Evolutionary conservation across 1,140 invertebrate genomes (phyloP).

Genomic region (Parapsyche elsis): DNA sequence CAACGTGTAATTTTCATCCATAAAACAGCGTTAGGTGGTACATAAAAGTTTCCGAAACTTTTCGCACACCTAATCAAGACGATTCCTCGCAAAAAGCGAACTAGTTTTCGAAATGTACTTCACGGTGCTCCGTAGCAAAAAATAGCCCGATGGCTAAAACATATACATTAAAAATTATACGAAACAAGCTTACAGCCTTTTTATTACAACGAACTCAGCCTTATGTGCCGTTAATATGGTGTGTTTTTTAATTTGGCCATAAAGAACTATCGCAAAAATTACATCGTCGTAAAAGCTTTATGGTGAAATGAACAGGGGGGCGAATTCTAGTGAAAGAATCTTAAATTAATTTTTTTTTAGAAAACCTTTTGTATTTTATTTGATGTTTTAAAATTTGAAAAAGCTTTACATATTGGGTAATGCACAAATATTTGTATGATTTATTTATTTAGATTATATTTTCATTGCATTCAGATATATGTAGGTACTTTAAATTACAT

Average conservation of each 20-base stretch:
- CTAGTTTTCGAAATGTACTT: neutral
- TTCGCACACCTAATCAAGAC: conserved; percentile 1
- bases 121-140: neutral
- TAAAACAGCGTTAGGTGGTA: conserved; percentile 19
- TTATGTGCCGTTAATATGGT: neutral
- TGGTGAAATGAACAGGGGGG: neutral
- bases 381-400: too few relatives aligned
- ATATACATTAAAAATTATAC: conserved; percentile 27
- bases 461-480: too few relatives aligned
- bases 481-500: too few relatives aligned
- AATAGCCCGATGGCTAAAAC: neutral
- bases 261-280: conserved; percentile 24
- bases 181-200: conserved; percentile 5
- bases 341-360: too few relatives aligned
- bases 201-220: conserved; percentile 2
- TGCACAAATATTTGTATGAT: too few relatives aligned
- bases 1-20: conserved; percentile 23
- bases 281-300: conserved; percentile 17
- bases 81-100: neutral
- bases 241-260: conserved; percentile 17
- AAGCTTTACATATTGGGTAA: too few relatives aligned
- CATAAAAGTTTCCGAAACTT: conserved; percentile 19
- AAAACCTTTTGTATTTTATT: too few relatives aligned
- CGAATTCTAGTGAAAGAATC: neutral
- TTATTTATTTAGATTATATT: too few relatives aligned